Evolutionary conservation across 1,140 invertebrate species (phyloP), one percentile per base, ranked within the genome.

Genomic region (Apis dorsata): DNA sequence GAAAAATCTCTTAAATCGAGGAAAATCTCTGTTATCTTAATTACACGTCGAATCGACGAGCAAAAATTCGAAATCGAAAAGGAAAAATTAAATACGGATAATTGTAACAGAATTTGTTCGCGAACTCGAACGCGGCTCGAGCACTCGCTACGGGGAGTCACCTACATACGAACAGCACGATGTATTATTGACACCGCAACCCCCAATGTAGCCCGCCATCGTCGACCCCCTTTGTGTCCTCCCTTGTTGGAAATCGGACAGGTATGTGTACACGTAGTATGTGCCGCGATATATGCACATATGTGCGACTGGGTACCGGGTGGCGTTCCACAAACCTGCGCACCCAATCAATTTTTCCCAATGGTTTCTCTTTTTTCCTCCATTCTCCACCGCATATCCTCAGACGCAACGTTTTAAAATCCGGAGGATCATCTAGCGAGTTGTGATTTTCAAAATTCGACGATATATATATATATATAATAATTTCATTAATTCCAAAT

Each of bases 161-260:
- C 90, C 90, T 91, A 91, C 91, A 91, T 91, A 91, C 90, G 81
- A 86, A 83, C 63, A 79, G 86, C 87, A 78, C 89, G 89, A 90
- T 90, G 91, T 91, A 91, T 91, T 92, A 92, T 92, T 91, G 91
- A 92, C 91, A 92, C 90, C 90, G 86, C 89, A 92, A 90, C 89
- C 90, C 91, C 89, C 91, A 90, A 90, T 91, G 90, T 90, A 91
- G 87, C 88, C 88, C 89, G 89, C 88, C 88, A 91, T 85, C 88
- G 84, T 86, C 91, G 90, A 90, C 87, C 88, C 88, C 70, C 81
- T 83, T 79, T 84, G 86, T 88, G 88, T 85, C 86, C 89, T 87
- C 87, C 86, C 90, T 89, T 88, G 90, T 87, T 91, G 84, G 85
- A 89, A 90, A 91, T 91, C 87, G 90, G 89, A 91, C 91, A 91